Base-by-base conservation (phyloP, 2,113 vertebrate genomes). In the Perca fluviatilis region DNA sequence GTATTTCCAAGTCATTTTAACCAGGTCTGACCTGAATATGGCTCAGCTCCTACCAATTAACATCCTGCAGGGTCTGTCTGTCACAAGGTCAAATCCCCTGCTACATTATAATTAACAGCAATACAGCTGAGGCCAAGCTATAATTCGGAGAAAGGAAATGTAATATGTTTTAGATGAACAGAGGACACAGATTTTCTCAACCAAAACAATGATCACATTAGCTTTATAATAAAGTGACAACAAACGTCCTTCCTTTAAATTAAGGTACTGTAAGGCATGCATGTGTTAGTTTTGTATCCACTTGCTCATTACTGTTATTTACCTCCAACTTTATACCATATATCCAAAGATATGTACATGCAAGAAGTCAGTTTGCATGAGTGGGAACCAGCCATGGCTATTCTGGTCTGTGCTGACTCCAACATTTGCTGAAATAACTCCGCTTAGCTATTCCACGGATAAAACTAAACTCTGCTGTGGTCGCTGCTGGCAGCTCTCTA, bases 41-140 rank as follows among this genome's bases (percentile, higher is more conserved):
- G 70, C 70, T 72, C 40, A 12, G 75, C 80, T 82, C 50, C 80
- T 61, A 83, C 76, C 88, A 89, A 89, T 93, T 92, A 91, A 91
- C 84, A 83, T 84, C 76, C 79, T 70, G 61, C 74, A 40, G 72
- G 79, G 64, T 87, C 84, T 70, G 76, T 76, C 80, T 77, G 83
- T 87, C 75, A 81, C 73, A 66, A 77, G 90, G 87, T 85, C 83
- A 86, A 72, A 85, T 86, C 88, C 84, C 86, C 63, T 27, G 83
- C 69, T 62, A 67, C 72, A 72, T 79, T 85, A 80, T 88, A 92
- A 92, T 93, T 90, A 92, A 82, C 71, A 73, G 82, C 58, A 81
- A 80, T 74, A 50, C 70, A 73, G 85, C 54, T 23, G 82, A 89
- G 85, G 69, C 77, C 61, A 12, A n/a, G 71, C 51, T 75, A 65